Conservation (phyloP, 2,797 vertebrate species). For the Cheirogaleus major region DNA sequence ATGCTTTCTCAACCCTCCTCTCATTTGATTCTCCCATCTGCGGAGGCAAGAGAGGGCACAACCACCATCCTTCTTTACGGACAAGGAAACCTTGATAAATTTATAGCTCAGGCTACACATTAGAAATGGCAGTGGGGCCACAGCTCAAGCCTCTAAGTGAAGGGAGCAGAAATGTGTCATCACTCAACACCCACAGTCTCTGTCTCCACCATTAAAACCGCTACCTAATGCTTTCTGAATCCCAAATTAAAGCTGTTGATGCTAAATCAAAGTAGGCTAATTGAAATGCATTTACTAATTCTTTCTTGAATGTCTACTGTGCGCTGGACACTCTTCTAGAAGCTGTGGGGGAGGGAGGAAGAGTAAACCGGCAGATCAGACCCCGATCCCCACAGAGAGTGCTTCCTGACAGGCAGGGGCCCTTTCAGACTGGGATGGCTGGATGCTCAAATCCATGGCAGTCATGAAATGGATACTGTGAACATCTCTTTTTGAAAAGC, state of each 20-base stretch:
- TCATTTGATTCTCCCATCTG: neutral
- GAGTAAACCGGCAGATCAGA: neutral
- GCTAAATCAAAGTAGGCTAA: neutral
- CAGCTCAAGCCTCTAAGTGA: neutral
- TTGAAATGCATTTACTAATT: neutral
- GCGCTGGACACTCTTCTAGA: neutral
- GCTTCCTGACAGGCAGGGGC: neutral
- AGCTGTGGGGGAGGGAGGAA: accelerated
- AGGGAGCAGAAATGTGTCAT: accelerated
- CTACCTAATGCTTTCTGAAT: neutral
- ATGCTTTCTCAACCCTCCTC: neutral
- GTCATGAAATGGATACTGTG: neutral
- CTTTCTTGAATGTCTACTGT: neutral
- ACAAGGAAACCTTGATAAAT: neutral
- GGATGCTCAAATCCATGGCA: neutral
- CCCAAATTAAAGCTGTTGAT: neutral
- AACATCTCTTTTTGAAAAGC: neutral
- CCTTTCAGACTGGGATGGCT: neutral
- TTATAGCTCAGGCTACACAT: neutral
- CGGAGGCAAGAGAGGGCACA: neutral
- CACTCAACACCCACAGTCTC: neutral
- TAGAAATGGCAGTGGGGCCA: neutral
- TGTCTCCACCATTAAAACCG: neutral
- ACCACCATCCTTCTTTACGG: accelerated
- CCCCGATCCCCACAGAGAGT: accelerated